These are phyloP conservation scores for Cylloceria caligata DNA, from an alignment of 2,888 invertebrate species.

Conservation along the genomic window DNA sequence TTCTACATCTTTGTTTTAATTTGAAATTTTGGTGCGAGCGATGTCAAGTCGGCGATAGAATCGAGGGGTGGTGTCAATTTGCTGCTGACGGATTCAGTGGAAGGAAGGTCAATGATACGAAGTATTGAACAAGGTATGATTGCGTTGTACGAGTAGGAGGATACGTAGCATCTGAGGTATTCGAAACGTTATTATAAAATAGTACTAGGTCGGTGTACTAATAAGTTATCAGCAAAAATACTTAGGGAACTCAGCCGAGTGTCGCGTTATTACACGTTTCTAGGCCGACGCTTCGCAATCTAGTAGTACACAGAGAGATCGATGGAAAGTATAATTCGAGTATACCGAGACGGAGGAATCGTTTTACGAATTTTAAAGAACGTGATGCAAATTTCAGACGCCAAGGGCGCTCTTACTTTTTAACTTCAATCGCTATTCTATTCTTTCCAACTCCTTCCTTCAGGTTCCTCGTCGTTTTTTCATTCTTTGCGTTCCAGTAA, in stretches of 20 bases:
- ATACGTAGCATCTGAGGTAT: too few species aligned
- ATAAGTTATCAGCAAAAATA: constrained; percentile 33
- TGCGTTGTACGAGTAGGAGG: too few species aligned
- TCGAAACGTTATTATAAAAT: background rate
- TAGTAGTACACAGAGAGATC: background rate
- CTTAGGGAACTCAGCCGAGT: constrained; percentile 51
- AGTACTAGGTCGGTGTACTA: background rate
- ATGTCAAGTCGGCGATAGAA: too few species aligned
- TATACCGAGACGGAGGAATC: background rate
- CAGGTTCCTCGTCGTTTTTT: background rate
- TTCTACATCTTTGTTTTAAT: too few species aligned
- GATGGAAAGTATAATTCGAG: background rate
- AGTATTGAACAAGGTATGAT: too few species aligned
- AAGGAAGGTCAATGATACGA: too few species aligned
- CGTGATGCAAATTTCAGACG: background rate
- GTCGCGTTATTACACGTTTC: constrained; percentile 45
- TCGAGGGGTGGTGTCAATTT: too few species aligned
- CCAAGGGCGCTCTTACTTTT: background rate
- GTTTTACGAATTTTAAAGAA: constrained; percentile 10
- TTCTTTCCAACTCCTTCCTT: background rate
- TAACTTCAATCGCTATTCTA: background rate
- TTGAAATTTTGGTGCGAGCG: too few species aligned
- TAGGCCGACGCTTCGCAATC: background rate
- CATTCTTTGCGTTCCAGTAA: constrained; percentile 25
- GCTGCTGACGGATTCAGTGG: too few species aligned